Evolutionary conservation across 2,888 invertebrate species (phyloP).

Genomic region (Orthosia gothica): DNA sequence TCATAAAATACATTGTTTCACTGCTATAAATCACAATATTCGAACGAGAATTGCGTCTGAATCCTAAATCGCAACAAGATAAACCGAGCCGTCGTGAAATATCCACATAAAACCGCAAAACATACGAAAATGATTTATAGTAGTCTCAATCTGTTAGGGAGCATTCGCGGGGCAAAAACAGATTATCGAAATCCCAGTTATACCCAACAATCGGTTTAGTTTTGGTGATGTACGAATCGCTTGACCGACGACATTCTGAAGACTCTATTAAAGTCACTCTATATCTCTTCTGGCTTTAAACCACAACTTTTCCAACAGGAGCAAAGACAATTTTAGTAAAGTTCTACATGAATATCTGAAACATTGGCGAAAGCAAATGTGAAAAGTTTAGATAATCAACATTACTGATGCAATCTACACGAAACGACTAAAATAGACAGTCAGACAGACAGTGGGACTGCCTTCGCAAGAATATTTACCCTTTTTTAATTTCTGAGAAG

Average conservation of each 20-base stretch:
- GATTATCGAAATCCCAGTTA: slow-evolving; percentile 88
- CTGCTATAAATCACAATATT: slow-evolving; percentile 76
- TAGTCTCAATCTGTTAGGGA: slow-evolving; percentile 84
- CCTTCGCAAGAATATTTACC: no score
- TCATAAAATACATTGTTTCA: slow-evolving; percentile 62
- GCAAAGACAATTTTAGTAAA: neutral
- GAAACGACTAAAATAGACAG: no score
- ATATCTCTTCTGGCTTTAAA: neutral
- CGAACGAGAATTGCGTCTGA: slow-evolving; percentile 71
- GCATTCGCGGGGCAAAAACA: slow-evolving; percentile 86
- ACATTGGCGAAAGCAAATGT: neutral
- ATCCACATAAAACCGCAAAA: slow-evolving; percentile 87
- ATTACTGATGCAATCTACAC: no score
- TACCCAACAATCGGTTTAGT: slow-evolving; percentile 82
- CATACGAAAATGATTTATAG: slow-evolving; percentile 89
- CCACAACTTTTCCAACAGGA: neutral
- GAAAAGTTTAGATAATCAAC: no score
- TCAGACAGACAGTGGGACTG: neutral
- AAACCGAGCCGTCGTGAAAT: slow-evolving; percentile 81
- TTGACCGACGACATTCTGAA: slow-evolving; percentile 40
- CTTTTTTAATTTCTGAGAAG: no score
- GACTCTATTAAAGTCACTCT: slow-evolving; percentile 25
- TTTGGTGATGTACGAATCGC: slow-evolving; percentile 71
- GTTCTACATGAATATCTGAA: neutral
- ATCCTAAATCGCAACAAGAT: slow-evolving; percentile 85